phyloP scores from a whole-genome alignment of 2,797 vertebrate genomes.

The Tinamus major region DNA sequence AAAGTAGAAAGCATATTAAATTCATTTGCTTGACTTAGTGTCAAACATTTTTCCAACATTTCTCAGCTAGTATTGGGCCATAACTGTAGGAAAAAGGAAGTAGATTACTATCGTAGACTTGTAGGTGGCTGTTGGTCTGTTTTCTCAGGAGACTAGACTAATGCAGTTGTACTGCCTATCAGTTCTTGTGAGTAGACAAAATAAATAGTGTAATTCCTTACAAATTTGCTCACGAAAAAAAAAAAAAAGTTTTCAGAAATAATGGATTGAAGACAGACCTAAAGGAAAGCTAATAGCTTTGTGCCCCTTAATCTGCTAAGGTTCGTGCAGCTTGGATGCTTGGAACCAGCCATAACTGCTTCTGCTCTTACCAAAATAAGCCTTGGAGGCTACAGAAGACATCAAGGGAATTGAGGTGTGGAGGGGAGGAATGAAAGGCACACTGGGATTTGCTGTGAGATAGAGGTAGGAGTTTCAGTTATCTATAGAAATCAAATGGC shows the following conservation, averaged over 20 bases:
- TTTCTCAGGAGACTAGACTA: background rate
- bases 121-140: background rate
- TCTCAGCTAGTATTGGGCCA: background rate
- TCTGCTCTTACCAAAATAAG: background rate
- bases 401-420: background rate
- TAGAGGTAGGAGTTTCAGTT: background rate
- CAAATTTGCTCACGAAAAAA: background rate
- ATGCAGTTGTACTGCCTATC: background rate
- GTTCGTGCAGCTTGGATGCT: background rate
- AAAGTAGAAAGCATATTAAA: background rate
- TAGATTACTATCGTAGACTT: background rate
- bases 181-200: background rate
- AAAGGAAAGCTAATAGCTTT: background rate
- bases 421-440: background rate
- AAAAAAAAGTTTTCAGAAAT: background rate
- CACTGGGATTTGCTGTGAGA: background rate
- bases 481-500: background rate
- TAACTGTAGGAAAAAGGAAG: background rate
- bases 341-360: background rate
- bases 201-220: background rate
- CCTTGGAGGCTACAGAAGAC: background rate
- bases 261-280: fast-evolving
- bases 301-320: background rate
- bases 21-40: background rate
- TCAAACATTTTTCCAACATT: background rate